Evolutionary conservation across 2,797 vertebrate species (phyloP).

Genomic region (Crenichthys baileyi): DNA sequence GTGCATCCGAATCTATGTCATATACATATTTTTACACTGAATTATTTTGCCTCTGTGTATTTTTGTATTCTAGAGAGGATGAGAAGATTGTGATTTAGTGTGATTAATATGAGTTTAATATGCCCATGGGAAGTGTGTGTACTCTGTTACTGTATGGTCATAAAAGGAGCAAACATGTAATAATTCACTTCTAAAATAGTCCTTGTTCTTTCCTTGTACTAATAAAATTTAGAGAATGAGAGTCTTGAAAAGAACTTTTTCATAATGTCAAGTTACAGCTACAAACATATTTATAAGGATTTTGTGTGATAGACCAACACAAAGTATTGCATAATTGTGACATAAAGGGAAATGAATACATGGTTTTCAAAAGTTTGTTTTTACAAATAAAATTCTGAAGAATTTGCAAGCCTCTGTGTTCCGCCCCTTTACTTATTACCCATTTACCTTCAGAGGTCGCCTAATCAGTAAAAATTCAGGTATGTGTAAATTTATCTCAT

Average conservation of each 20-base stretch:
- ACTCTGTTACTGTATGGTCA: neutral
- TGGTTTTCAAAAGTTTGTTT: neutral
- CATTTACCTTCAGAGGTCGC: neutral
- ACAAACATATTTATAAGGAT: neutral
- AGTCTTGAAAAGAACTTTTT: neutral
- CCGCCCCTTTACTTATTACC: neutral
- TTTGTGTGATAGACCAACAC: neutral
- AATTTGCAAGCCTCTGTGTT: neutral
- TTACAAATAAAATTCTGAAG: neutral
- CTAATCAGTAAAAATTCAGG: neutral
- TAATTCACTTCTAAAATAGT: neutral
- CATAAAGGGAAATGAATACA: neutral
- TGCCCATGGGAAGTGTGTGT: neutral
- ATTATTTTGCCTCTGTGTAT: conserved; percentile 25
- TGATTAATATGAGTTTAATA: neutral
- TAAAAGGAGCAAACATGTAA: neutral
- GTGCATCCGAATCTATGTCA: conserved; percentile 12
- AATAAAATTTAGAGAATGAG: neutral
- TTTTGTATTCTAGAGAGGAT: conserved; percentile 9
- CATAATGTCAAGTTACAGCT: neutral
- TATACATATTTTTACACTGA: conserved; percentile 7
- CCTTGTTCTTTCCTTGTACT: too few relatives aligned
- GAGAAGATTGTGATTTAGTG: neutral
- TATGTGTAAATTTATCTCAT: neutral
- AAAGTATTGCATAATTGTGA: neutral